Base-by-base conservation (phyloP, 2,113 vertebrate genomes). In the Sclerurus mexicanus region DNA sequence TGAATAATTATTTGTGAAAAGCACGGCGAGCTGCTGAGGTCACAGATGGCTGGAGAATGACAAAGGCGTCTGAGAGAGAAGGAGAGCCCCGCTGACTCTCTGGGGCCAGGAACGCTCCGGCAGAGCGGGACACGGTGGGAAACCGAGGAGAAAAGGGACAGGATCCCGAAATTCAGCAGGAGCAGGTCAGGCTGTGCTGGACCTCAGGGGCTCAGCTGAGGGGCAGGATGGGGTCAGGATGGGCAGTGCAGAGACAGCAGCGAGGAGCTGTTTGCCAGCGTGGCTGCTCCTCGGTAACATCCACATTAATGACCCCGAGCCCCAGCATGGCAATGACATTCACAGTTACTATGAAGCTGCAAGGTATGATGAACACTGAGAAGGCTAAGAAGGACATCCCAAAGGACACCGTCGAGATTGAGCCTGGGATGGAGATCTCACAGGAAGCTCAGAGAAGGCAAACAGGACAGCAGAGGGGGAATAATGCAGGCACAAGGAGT, bases 1-100 rank as follows among this genome's bases (percentile, higher is more conserved):
- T 83, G 87, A 96, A 93, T 85, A 96, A 96, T 96, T 47, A 80
- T n/a, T 93, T 80, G 89, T 68, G 90, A 91, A 89, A 93, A 89
- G 94, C 83, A 56, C 13, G 7, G 90, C 22, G 91, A 66, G 80
- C 85, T 13, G 76, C 10, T 31, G 91, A 87, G 95, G 92, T 94
- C 88, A 69, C 91, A 94, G 95, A 93, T 87, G 94, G 80, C 89
- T 86, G 85, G 39, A 90, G 80, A 83, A 86, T 40, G 82, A 90
- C 40, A 73, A 90, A 76, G 9, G 30, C n/a, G 16, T 67, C 42
- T 42, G 42, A 35, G 2, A 14, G 68, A 52, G 15, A 19, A 6
- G 31, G 47, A 35, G n/a, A 47, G 39, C 5, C 83, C 9, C 3
- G 33, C 76, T 1, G 55, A 52, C 6, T 5, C 22, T 77, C 40